phyloP scores from a whole-genome alignment of 2,113 vertebrate species.

The Hypomesus transpacificus region DNA sequence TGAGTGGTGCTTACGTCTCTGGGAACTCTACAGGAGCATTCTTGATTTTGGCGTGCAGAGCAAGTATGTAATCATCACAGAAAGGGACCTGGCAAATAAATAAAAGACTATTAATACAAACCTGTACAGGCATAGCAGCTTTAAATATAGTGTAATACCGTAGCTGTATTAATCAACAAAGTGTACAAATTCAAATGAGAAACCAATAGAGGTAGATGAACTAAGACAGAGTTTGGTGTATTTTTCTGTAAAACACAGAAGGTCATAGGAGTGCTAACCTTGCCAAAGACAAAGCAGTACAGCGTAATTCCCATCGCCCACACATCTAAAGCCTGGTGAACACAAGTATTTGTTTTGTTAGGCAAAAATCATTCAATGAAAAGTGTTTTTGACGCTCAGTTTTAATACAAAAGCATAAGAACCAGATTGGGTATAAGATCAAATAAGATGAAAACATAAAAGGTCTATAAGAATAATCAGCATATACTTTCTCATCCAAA shows the following conservation, averaged over 20 bases:
- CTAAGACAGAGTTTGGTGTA: not conserved
- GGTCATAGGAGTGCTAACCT: constrained; percentile 69
- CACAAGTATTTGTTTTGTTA: constrained; percentile 14
- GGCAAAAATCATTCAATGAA: not conserved
- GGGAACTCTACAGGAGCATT: constrained; percentile 84
- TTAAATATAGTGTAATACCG: not conserved
- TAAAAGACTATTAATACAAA: not conserved
- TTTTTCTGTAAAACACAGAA: not conserved
- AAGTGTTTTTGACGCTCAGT: too few relatives aligned
- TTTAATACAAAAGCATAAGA: not conserved
- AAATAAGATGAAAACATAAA: too few relatives aligned
- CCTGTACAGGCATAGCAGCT: not conserved
- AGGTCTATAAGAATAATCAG: too few relatives aligned
- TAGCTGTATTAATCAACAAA: not conserved
- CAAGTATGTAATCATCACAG: constrained; percentile 88
- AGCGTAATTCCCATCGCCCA: constrained; percentile 95
- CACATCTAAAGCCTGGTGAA: constrained; percentile 87
- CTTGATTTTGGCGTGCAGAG: constrained; percentile 91
- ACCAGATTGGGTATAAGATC: too few relatives aligned
- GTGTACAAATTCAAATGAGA: not conserved
- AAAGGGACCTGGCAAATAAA: constrained; percentile 84
- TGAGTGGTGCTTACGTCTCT: constrained; percentile 77
- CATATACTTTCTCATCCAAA: not conserved
- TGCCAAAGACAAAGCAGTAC: constrained; percentile 91
- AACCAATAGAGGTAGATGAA: not conserved